Evolutionary conservation across 2,888 invertebrate species (phyloP).

Genomic region (Barypeithes pellucidus): DNA sequence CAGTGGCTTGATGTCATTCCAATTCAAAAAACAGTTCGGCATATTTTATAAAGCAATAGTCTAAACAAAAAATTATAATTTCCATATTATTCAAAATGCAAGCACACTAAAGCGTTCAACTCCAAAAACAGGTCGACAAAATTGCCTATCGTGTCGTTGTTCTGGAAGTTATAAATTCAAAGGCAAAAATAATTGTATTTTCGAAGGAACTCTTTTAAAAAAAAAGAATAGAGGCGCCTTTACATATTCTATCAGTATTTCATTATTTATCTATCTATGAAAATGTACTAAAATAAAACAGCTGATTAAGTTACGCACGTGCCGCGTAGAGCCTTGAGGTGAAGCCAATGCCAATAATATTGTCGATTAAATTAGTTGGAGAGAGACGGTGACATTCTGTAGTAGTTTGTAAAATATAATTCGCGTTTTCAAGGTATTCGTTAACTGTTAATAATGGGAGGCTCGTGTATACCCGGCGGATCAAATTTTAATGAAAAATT

Average conservation of each 20-base stretch:
- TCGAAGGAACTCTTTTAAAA: no score
- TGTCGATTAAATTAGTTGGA: conserved; percentile 25
- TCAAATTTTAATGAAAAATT: not conserved
- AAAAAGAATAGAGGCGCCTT: not conserved
- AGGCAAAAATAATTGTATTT: no score
- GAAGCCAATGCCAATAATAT: conserved; percentile 37
- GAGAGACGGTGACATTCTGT: not conserved
- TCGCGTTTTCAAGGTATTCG: conserved; percentile 28
- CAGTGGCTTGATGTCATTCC: no score
- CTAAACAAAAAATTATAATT: no score
- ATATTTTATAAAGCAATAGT: no score
- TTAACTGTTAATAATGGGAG: conserved; percentile 13
- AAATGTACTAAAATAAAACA: conserved; percentile 17
- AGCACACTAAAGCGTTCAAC: no score
- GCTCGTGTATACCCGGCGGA: not conserved
- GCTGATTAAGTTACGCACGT: conserved; percentile 32
- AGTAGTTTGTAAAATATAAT: conserved; percentile 21
- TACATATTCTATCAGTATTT: not conserved
- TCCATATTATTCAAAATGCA: no score
- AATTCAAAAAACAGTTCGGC: no score
- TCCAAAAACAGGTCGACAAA: no score
- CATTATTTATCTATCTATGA: not conserved
- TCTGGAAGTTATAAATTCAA: no score
- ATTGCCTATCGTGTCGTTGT: no score
- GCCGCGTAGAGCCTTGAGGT: conserved; percentile 28